A percentile compares a stretch with the other conserved stretches of the same genome.
Evolutionary conservation across 1,140 invertebrate genomes (phyloP).

Genomic region (Pseudomyrmex gracilis): DNA sequence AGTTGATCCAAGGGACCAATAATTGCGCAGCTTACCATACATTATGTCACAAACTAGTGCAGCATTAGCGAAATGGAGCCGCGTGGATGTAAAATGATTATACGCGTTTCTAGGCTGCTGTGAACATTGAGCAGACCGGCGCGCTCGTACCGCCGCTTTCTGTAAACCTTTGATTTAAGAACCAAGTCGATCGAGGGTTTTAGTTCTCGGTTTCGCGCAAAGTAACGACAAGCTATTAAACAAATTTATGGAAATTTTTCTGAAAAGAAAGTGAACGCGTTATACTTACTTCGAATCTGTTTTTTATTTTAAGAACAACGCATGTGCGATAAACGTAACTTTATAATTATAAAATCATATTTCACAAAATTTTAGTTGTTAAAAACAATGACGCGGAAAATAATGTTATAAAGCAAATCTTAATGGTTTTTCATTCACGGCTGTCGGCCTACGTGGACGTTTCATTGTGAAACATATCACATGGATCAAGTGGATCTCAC

Average conservation of each 20-base stretch:
- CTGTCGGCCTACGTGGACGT: conserved; percentile 3
- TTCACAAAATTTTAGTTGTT: conserved; percentile 3
- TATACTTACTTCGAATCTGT: not conserved
- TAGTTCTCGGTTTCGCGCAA: conserved; percentile 1
- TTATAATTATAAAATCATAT: not conserved
- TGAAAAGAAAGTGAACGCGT: not conserved
- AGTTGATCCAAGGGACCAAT: conserved; percentile 49
- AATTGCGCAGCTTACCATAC: conserved; percentile 62
- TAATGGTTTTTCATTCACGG: conserved; percentile 12
- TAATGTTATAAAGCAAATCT: conserved; percentile 19
- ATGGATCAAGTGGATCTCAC: conserved; percentile 20
- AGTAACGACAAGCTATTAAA: conserved; percentile 5
- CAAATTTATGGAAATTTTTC: conserved; percentile 6
- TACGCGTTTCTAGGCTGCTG: conserved; percentile 3
- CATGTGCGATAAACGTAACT: no score
- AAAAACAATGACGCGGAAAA: not conserved
- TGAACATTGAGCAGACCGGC: conserved; percentile 25
- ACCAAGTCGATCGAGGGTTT: conserved; percentile 17
- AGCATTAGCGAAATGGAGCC: conserved; percentile 61
- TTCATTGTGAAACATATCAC: conserved; percentile 7
- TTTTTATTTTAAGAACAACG: not conserved
- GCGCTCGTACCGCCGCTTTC: conserved; percentile 39
- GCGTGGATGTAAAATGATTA: conserved; percentile 40
- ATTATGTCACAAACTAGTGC: conserved; percentile 42
- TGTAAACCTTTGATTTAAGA: conserved; percentile 58